These are phyloP conservation scores for Lagopus leucura DNA, from an alignment of 2,113 vertebrate genomes.

Conservation along the genomic window DNA sequence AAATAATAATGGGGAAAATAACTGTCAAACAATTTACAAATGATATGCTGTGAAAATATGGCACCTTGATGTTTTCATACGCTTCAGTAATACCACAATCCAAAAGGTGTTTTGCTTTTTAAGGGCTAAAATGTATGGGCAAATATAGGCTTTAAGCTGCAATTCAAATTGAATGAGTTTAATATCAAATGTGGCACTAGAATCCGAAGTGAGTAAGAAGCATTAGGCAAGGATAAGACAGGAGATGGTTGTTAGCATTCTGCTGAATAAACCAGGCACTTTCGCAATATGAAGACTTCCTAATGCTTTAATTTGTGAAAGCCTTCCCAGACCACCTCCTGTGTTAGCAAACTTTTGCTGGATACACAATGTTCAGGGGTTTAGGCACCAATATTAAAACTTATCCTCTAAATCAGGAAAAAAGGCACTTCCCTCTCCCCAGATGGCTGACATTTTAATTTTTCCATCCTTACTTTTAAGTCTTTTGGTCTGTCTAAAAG, in stretches of 20 bases:
- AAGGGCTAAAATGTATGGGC: background rate
- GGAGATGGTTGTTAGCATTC: rapidly evolving
- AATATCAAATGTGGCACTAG: background rate
- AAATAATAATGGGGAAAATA: slow-evolving; percentile 71
- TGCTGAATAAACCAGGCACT: background rate
- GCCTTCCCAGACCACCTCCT: rapidly evolving
- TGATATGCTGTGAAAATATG: background rate
- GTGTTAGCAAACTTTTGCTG: background rate
- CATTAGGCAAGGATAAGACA: background rate
- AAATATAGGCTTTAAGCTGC: background rate
- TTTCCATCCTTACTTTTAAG: rapidly evolving
- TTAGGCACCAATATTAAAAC: background rate
- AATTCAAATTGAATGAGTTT: background rate
- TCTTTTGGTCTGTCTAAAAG: background rate
- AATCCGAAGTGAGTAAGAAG: background rate
- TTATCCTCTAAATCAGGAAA: background rate
- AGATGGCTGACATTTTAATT: background rate
- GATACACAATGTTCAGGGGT: background rate
- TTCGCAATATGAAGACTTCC: background rate
- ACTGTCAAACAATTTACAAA: slow-evolving; percentile 57
- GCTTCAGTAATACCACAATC: background rate
- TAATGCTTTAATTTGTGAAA: background rate
- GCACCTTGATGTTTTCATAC: slow-evolving; percentile 12
- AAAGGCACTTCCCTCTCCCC: background rate
- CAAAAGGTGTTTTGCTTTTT: background rate